These are phyloP conservation scores for Watsonalla cultraria DNA, from an alignment of 2,888 invertebrate species.

Conservation along the genomic window DNA sequence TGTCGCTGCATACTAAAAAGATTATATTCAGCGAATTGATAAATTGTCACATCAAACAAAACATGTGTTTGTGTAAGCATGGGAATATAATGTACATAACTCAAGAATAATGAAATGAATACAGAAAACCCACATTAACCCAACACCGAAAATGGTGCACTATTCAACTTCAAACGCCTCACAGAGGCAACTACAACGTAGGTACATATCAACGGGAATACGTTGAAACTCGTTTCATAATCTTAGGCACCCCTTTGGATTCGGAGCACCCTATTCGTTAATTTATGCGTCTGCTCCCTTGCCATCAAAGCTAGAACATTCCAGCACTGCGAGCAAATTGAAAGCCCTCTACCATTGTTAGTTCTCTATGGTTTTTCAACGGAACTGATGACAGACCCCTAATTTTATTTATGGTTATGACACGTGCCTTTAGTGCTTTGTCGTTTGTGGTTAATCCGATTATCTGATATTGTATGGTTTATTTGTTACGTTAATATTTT, in stretches of 20 bases:
- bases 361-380: slow-evolving; percentile 42
- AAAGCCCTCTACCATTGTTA: slow-evolving; percentile 40
- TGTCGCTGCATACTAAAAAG: no score
- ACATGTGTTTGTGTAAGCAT: no score
- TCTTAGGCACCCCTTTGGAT: slow-evolving; percentile 46
- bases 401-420: slow-evolving; percentile 66
- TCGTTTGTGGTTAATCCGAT: slow-evolving; percentile 19
- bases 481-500: slow-evolving; percentile 11
- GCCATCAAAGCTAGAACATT: slow-evolving; percentile 33
- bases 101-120: no score
- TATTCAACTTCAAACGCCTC: no score
- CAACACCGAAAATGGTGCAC: no score
- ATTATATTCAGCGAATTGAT: no score
- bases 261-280: slow-evolving; percentile 43
- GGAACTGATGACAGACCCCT: slow-evolving; percentile 46
- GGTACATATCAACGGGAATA: slow-evolving; percentile 4
- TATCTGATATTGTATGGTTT: slow-evolving; percentile 17
- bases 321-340: slow-evolving; percentile 57
- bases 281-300: slow-evolving; percentile 61
- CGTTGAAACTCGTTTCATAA: slow-evolving; percentile 22
- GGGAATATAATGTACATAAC: no score
- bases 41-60: no score
- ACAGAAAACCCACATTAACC: no score
- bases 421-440: slow-evolving; percentile 45
- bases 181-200: neutral